phyloP scores from a whole-genome alignment of 2,113 vertebrate species.

The Peromyscus leucopus region DNA sequence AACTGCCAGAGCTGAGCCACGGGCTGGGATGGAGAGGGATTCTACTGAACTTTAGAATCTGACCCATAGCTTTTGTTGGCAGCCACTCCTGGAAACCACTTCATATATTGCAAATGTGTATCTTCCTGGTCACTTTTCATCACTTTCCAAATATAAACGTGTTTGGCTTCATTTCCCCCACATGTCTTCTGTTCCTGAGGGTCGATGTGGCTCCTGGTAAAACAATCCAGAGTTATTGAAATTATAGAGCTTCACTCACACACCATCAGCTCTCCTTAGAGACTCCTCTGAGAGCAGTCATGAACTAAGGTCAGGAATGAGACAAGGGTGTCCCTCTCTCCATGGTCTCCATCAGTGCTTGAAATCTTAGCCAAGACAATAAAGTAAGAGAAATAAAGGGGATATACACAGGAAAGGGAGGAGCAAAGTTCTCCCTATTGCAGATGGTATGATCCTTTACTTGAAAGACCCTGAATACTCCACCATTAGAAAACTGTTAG shows the following conservation, averaged over 20 bases:
- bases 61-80: background rate
- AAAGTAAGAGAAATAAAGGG: background rate
- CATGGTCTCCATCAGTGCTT: background rate
- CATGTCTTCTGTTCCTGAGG: background rate
- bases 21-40: conserved; percentile 26
- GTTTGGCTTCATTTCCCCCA: background rate
- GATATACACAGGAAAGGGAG: background rate
- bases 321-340: background rate
- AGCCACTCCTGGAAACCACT: background rate
- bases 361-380: background rate
- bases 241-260: background rate
- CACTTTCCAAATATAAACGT: background rate
- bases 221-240: background rate
- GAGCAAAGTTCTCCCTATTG: background rate
- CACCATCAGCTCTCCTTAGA: background rate
- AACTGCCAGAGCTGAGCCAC: conserved; percentile 86
- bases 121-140: background rate
- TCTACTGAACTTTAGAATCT: conserved; percentile 55
- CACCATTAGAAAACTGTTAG: background rate
- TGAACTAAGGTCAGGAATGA: background rate
- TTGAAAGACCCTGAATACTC: background rate
- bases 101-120: too few relatives aligned
- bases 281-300: background rate
- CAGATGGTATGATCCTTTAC: background rate
- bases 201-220: background rate